These are phyloP conservation scores for Neodiprion virginianus DNA, from an alignment of 1,140 invertebrate genomes.

Conservation along the genomic window DNA sequence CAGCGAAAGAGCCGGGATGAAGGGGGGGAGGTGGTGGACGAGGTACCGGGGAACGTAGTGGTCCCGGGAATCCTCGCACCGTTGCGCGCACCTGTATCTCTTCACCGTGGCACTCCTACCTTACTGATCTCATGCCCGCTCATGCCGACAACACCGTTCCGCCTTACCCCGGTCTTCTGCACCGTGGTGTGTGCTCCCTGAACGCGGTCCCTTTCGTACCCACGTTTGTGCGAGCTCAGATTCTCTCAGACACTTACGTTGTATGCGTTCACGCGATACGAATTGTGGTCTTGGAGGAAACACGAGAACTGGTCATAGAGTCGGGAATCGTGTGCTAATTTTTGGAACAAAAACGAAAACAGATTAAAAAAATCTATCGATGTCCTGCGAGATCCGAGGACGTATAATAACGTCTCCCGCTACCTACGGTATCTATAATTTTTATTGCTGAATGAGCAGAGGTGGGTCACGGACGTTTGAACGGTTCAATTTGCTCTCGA, in stretches of 20 bases:
- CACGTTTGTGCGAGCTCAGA: not conserved
- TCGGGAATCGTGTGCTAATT: no score
- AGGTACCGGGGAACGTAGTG: constrained; percentile 8
- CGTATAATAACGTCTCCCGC: no score
- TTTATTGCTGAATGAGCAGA: not conserved
- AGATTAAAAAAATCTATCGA: no score
- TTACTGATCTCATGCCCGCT: constrained; percentile 34
- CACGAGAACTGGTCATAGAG: not conserved
- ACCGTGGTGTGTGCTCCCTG: constrained; percentile 12
- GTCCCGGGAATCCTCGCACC: constrained; percentile 32
- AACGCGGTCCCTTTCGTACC: constrained; percentile 10
- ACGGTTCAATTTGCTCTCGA: not conserved
- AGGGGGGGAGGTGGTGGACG: not conserved
- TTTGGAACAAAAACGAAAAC: no score
- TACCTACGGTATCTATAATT: no score
- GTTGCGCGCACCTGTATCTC: constrained; percentile 39
- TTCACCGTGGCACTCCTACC: constrained; percentile 37
- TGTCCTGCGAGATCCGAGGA: no score
- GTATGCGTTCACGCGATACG: constrained; percentile 10
- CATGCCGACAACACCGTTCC: constrained; percentile 4
- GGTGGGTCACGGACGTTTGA: constrained; percentile 3
- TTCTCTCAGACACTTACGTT: not conserved
- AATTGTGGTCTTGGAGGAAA: constrained; percentile 1
- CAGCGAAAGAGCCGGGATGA: not conserved
- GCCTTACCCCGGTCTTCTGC: not conserved